Evolutionary conservation across 2,113 vertebrate genomes (phyloP), one percentile per base, ranked within the genome.

Genomic region (Spheniscus mendiculus): DNA sequence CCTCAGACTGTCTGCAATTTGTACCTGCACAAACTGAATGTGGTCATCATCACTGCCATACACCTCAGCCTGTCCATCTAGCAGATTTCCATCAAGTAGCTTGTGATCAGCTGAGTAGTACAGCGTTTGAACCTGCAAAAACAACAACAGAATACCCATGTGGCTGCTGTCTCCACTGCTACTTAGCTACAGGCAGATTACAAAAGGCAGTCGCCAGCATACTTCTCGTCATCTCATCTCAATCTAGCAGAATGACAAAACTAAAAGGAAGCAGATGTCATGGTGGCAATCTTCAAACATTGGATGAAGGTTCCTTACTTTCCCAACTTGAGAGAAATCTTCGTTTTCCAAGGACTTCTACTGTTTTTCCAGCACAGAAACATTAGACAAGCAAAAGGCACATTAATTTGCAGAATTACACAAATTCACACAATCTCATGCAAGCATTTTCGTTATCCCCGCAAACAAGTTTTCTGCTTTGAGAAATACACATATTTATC

Each of bases 71-170:
- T 99, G 99, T 98, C 99, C 99, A 98, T 99, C 99, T 99, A 99
- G 99, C 98, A 99, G 99, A 98, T 99, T 99, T 98, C 99, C 99
- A 99, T 99, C 99, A 99, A 99, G 99, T 98, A 99, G 99, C 99
- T 99, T 99, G 99, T 99, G 99, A 99, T 99, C 99, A 98, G 99
- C 99, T 98, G 99, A 99, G 99, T 99, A 99, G 99, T 99, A 99
- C 99, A 99, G 99, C 98, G 98, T 99, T 99, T 99, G 99, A 98
- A 99, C 99, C 99, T 99, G 99, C 96, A 99, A 99, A 98, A 98
- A 99, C 99, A 99, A 98, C 98, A 98, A 99, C 99, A 99, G 99
- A 99, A 99, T 96, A 99, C 99, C 99, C 99, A 99, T 99, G 99
- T 99, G 99, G 99, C 99, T 98, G 95, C 98, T 94, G 98, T 99